Evolutionary conservation across 2,113 vertebrate genomes (phyloP).

Genomic region (Aix galericulata): DNA sequence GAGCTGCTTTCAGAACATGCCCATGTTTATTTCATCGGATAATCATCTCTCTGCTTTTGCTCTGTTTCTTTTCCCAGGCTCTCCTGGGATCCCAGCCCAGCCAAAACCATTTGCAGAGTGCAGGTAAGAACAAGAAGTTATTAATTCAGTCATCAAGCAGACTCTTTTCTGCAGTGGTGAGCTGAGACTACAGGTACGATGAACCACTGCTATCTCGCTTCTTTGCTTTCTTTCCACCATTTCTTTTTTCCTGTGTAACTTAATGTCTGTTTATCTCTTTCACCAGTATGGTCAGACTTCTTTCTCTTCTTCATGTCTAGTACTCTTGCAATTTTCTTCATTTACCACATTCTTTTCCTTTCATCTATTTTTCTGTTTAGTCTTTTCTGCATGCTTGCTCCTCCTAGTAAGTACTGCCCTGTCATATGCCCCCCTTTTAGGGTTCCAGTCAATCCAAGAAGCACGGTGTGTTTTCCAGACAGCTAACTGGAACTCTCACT

Average conservation of each 20-base stretch:
- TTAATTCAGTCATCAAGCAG: slow-evolving; percentile 48
- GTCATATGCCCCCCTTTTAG: not conserved
- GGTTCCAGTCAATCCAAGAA: not conserved
- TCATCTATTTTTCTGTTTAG: not conserved
- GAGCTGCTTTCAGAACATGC: slow-evolving; percentile 29
- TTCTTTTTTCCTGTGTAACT: not conserved
- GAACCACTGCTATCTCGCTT: not conserved
- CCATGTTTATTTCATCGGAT: slow-evolving; percentile 42
- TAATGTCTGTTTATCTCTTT: not conserved
- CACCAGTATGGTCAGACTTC: not conserved
- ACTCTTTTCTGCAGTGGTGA: slow-evolving; percentile 29
- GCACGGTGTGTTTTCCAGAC: not conserved
- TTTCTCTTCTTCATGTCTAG: not conserved
- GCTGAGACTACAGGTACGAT: not conserved
- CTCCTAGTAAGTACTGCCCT: not conserved
- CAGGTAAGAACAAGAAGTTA: slow-evolving; percentile 74
- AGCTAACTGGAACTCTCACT: not conserved
- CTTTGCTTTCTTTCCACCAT: slow-evolving; percentile 6
- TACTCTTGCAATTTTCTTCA: not conserved
- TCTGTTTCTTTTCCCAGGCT: slow-evolving; percentile 65
- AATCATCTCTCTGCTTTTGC: slow-evolving; percentile 48
- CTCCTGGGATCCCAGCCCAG: slow-evolving; percentile 63
- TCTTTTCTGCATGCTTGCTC: not conserved
- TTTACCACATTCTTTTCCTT: not conserved
- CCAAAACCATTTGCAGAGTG: slow-evolving; percentile 67